These are phyloP conservation scores for Oncorhynchus keta DNA, from an alignment of 2,113 vertebrate genomes.

Conservation along the genomic window DNA sequence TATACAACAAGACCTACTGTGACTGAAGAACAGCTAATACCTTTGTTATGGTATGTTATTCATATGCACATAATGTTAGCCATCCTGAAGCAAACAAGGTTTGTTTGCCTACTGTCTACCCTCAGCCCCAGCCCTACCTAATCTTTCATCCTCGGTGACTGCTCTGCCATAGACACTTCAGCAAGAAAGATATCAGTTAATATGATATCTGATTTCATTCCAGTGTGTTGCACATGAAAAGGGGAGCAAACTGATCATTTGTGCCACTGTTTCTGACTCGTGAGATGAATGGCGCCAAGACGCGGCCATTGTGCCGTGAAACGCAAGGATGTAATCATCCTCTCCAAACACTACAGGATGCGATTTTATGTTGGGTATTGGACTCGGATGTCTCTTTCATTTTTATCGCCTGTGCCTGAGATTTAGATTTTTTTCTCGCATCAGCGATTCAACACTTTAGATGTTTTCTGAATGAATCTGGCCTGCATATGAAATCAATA, in stretches of 20 bases:
- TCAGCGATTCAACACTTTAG: neutral
- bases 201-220: constrained; percentile 59
- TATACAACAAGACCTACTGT: neutral
- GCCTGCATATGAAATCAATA: constrained; percentile 8
- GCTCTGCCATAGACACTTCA: neutral
- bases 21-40: constrained; percentile 8
- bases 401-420: constrained; percentile 1
- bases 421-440: constrained; percentile 20
- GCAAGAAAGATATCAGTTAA: constrained; percentile 51
- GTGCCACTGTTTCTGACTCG: constrained; percentile 45
- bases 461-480: neutral
- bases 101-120: constrained; percentile 13
- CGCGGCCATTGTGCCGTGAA: constrained; percentile 53
- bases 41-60: constrained; percentile 32
- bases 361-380: constrained; percentile 41
- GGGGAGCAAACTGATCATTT: constrained; percentile 40
- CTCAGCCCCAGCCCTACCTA: constrained; percentile 10
- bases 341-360: constrained; percentile 40
- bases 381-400: constrained; percentile 37
- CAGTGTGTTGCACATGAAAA: constrained; percentile 19
- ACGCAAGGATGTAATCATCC: constrained; percentile 53
- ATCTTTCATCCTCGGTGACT: constrained; percentile 44
- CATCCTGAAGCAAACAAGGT: constrained; percentile 28
- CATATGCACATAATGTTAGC: constrained; percentile 2
- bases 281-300: constrained; percentile 53